Evolutionary conservation across 1,140 invertebrate genomes (phyloP).

Genomic region (Papilio polytes): DNA sequence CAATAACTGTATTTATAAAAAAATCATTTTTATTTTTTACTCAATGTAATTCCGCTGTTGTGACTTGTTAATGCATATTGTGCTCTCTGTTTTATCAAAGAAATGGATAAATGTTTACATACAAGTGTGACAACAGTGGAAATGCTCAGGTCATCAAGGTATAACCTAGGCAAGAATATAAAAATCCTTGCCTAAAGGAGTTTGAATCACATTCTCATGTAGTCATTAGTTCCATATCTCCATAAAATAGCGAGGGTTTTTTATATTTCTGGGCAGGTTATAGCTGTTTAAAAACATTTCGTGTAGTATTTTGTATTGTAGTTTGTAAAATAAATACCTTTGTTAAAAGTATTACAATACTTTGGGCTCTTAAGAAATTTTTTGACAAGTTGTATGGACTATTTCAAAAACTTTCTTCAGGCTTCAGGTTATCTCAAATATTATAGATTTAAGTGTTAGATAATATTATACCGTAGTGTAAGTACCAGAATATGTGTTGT

Average conservation of each 20-base stretch:
- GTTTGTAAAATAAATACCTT: conserved; percentile 11
- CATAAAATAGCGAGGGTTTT: too few relatives aligned
- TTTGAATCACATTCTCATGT: too few relatives aligned
- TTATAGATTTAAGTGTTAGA: conserved; percentile 52
- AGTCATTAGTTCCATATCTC: too few relatives aligned
- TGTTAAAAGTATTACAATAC: conserved; percentile 20
- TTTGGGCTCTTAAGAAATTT: conserved; percentile 32
- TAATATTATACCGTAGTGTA: conserved; percentile 51
- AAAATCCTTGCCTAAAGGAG: too few relatives aligned
- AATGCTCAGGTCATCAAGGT: too few relatives aligned
- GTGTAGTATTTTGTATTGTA: conserved; percentile 11
- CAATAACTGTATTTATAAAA: conserved; percentile 18
- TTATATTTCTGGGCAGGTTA: too few relatives aligned
- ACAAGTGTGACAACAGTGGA: too few relatives aligned
- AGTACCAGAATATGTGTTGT: conserved; percentile 38
- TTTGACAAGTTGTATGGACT: conserved; percentile 25
- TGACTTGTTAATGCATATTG: too few relatives aligned
- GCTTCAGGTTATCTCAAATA: conserved; percentile 50
- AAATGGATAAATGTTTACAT: too few relatives aligned
- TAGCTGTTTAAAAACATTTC: background rate
- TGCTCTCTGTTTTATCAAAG: too few relatives aligned
- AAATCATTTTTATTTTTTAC: background rate
- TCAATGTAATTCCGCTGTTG: too few relatives aligned
- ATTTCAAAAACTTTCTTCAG: conserved; percentile 54
- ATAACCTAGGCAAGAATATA: too few relatives aligned